Percentiles rank a stretch among this genome's conserved stretches.
Conservation (phyloP, 2,113 vertebrate genomes). For the Notarius quadriscutis region DNA sequence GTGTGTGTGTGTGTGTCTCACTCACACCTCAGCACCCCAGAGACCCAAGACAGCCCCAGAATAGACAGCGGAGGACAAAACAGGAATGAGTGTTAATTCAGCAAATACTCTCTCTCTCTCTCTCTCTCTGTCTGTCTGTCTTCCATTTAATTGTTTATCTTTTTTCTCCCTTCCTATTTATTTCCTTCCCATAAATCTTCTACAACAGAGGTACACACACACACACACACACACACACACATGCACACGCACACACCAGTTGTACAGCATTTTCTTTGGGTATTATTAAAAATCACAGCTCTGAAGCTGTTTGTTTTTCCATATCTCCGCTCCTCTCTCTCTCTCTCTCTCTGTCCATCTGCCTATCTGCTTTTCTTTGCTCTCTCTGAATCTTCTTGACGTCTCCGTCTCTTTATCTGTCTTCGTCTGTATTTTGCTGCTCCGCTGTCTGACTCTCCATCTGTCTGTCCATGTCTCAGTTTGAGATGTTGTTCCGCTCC, state of each 20-base stretch:
- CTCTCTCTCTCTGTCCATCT: neutral
- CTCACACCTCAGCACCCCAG: neutral
- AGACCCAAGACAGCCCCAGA: neutral
- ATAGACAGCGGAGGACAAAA: slow-evolving; percentile 10
- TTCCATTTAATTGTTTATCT: neutral
- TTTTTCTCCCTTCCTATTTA: neutral
- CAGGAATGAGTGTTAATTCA: slow-evolving; percentile 10
- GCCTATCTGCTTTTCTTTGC: neutral
- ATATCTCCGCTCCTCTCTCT: neutral
- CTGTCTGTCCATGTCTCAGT: neutral
- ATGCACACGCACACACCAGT: neutral
- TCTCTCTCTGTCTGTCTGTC: slow-evolving; percentile 1
- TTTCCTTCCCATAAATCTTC: neutral
- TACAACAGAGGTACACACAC: neutral
- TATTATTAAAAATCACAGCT: neutral
- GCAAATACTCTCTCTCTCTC: neutral
- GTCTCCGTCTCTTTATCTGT: neutral
- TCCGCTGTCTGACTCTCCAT: no score
- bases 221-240: slow-evolving; percentile 15
- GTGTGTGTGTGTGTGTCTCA: neutral
- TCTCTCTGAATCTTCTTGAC: neutral
- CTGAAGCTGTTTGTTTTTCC: neutral
- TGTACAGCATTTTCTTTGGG: neutral
- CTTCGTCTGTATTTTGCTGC: neutral
- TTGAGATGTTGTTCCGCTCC: neutral